Percentiles rank a stretch among this genome's conserved stretches.
Evolutionary conservation across 1,140 invertebrate species (phyloP).

Genomic region (Eupeodes corollae): DNA sequence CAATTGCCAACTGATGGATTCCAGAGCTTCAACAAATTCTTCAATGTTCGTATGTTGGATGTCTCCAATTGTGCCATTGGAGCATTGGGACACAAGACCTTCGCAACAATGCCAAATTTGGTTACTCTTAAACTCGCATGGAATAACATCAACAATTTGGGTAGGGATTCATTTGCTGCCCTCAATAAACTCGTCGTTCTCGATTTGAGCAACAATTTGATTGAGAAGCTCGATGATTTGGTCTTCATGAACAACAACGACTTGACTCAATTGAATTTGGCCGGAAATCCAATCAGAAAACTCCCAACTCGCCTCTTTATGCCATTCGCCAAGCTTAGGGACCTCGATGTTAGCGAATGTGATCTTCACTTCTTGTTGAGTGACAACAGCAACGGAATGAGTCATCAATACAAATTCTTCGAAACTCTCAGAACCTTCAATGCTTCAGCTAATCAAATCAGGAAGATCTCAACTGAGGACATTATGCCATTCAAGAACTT

Average conservation of each 20-base stretch:
- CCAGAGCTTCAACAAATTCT: slow-evolving; percentile 42
- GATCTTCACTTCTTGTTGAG: slow-evolving; percentile 52
- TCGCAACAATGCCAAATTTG: slow-evolving; percentile 53
- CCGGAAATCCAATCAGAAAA: slow-evolving; percentile 54
- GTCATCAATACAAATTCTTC: slow-evolving; percentile 35
- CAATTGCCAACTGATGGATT: slow-evolving; percentile 48
- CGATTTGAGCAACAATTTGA: slow-evolving; percentile 55
- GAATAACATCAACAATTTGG: slow-evolving; percentile 47
- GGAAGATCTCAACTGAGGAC: slow-evolving; percentile 43
- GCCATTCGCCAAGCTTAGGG: slow-evolving; percentile 42
- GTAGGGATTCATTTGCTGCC: slow-evolving; percentile 27
- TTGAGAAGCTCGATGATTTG: slow-evolving; percentile 44
- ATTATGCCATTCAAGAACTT: slow-evolving; percentile 46
- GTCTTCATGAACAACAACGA: slow-evolving; percentile 50
- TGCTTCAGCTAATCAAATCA: slow-evolving; percentile 46
- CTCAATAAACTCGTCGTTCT: slow-evolving; percentile 49
- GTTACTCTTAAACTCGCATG: slow-evolving; percentile 49
- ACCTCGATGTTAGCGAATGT: slow-evolving; percentile 54
- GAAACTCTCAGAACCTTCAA: slow-evolving; percentile 44
- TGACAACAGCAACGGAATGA: slow-evolving; percentile 30
- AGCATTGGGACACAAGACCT: slow-evolving; percentile 46
- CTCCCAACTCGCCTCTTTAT: slow-evolving; percentile 54
- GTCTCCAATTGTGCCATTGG: slow-evolving; percentile 54
- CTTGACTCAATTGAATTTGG: slow-evolving; percentile 53
- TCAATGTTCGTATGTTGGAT: slow-evolving; percentile 54